A percentile compares a stretch with the other conserved stretches of the same genome.
Evolutionary conservation across 2,888 invertebrate species (phyloP).

Genomic region (Boloria selene): DNA sequence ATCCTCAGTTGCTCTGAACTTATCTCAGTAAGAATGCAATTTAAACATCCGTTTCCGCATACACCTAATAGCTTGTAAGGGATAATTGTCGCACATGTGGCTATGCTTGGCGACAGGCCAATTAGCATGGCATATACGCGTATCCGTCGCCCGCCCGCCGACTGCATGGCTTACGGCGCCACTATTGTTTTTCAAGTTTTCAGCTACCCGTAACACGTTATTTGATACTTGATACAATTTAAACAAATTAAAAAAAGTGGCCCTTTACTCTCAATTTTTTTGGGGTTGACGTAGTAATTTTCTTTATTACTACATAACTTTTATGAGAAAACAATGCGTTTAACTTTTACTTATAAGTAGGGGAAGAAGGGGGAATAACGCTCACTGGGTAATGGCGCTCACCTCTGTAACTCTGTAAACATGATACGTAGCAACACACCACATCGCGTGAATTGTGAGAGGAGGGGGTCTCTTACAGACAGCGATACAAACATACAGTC

Average conservation of each 20-base stretch:
- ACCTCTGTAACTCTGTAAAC: too few relatives aligned
- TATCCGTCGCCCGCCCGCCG: conserved; percentile 58
- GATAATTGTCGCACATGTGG: conserved; percentile 81
- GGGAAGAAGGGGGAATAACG: too few relatives aligned
- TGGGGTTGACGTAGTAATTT: not conserved
- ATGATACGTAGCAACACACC: too few relatives aligned
- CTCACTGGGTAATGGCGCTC: too few relatives aligned
- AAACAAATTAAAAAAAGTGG: conserved; percentile 11
- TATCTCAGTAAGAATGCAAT: conserved; percentile 76
- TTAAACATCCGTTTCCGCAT: conserved; percentile 82
- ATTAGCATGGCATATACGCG: conserved; percentile 70
- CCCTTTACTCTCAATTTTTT: not conserved
- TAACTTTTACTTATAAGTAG: not conserved
- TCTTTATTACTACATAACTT: too few relatives aligned
- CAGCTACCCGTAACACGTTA: conserved; percentile 54
- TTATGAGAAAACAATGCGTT: not conserved
- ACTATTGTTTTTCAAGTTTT: conserved; percentile 48
- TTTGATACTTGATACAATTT: conserved; percentile 43
- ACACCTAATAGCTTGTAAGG: conserved; percentile 78
- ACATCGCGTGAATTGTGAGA: too few relatives aligned
- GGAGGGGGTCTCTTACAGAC: too few relatives aligned
- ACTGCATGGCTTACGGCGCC: conserved; percentile 43
- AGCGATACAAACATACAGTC: too few relatives aligned
- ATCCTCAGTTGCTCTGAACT: conserved; percentile 51
- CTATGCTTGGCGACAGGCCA: conserved; percentile 75